Base-by-base conservation (phyloP, 2,113 vertebrate species). In the Channa argus region DNA sequence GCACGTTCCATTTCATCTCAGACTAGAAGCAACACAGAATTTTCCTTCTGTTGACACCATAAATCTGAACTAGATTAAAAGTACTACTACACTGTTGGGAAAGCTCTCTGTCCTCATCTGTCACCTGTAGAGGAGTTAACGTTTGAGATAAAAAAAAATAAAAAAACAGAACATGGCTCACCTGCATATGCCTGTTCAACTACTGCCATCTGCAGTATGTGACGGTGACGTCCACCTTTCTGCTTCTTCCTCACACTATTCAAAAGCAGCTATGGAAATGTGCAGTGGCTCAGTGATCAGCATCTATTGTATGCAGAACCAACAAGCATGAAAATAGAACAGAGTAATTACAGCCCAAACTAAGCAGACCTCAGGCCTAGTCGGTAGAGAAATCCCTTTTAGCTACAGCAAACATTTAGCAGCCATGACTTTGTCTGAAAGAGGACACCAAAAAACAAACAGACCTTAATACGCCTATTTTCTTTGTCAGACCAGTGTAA, bases 121-220 rank as follows among this genome's bases (percentile, higher is more conserved):
- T 93, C 92, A 89, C 89, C 89, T 90, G 76, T 77, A 80, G 84
- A 88, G 61, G 73, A 87, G 71, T 74, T 72, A 88, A 84, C 71
- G 49, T 68, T 65, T 0, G 12, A 86, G 65, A 67, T 50, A 8
- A 14, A 34, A 15, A 60, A 38, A 41, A 51, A 58, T 24, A 70
- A 60, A 45, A 50, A 45, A 6, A 4, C 45, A 45, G 37, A 38
- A 9, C 41, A 36, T 6, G 2, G 36, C 15, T 39, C 36, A 45
- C 51, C 44, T 62, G 62, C 14, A 13, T 51, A 84, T 86, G 88
- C 50, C 71, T 91, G 91, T 87, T 89, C 78, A 86, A 8, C 82
- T 89, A 93, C 93, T 94, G 94, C 93, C 94, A 89, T 91, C 94
- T 94, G 88, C 92, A 94, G 94, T 59, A 39, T 47, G 34, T 3